Evolutionary conservation across 2,888 invertebrate species (phyloP).

Genomic region (Fissipunctia ypsillon): DNA sequence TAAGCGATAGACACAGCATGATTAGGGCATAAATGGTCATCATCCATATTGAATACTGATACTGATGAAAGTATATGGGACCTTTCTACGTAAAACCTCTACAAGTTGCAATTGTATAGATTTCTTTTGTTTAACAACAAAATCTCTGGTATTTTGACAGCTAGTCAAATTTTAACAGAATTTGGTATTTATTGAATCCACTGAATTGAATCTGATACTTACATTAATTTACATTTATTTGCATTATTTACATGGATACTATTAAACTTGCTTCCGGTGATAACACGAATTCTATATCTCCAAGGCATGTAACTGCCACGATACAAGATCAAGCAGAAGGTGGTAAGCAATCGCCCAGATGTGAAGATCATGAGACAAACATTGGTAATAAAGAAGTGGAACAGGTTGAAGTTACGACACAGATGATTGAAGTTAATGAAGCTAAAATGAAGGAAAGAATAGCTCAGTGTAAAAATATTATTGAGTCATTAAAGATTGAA

Average conservation of each 20-base stretch:
- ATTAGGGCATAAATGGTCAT: too few relatives aligned
- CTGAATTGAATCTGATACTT: conserved; percentile 16
- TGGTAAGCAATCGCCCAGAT: conserved; percentile 35
- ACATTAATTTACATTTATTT: conserved; percentile 14
- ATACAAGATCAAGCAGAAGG: conserved; percentile 43
- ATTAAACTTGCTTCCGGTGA: conserved; percentile 77
- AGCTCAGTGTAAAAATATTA: conserved; percentile 82
- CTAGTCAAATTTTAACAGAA: conserved; percentile 11
- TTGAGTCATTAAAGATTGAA: conserved; percentile 84
- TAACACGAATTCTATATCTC: conserved; percentile 65
- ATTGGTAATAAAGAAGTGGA: conserved; percentile 37
- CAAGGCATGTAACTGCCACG: conserved; percentile 53
- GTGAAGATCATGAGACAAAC: conserved; percentile 43
- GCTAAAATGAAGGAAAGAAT: conserved; percentile 82
- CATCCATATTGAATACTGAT: too few relatives aligned
- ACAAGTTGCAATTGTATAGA: conserved; percentile 1
- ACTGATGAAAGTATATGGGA: too few relatives aligned
- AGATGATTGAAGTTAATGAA: conserved; percentile 80
- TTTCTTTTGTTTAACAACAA: conserved; percentile 49
- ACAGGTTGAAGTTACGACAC: conserved; percentile 69
- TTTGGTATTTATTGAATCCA: conserved; percentile 29
- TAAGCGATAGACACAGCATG: too few relatives aligned
- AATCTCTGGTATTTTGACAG: conserved; percentile 41
- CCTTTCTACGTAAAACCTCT: not conserved
- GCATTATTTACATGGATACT: conserved; percentile 70